Base-by-base conservation (phyloP, 1,140 invertebrate species). In the Leguminivora glycinivorella region DNA sequence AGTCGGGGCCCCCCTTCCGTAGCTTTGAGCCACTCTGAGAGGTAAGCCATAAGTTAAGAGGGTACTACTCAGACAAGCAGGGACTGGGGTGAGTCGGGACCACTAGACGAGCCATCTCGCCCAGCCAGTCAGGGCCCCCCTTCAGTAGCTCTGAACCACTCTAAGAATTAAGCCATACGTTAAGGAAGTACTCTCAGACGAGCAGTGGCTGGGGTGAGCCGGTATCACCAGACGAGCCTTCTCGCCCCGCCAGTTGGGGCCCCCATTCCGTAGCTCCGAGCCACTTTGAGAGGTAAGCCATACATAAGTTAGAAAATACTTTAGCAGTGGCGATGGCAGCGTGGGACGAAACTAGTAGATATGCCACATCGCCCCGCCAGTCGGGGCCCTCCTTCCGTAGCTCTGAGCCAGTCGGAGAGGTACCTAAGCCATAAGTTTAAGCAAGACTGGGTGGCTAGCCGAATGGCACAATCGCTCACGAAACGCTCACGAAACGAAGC, bases 381-480 rank as follows among this genome's bases (percentile, higher is more conserved):
- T 68, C 79, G 79, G 26, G 79, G 78, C 3, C 75, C 83, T 1
- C 83, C 85, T 1, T 56, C 78, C 0, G 73, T 90, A n/a, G 83
- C 85, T 1, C 67, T 90, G 56, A 90, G 88, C 56, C 82, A 79
- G 52, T 86, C 88, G 1, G 84, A 83, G 47, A 90, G 88, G 88
- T 88, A n/a, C n/a, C 86, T 88, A 73, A 73, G 74, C 5, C 6
- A 2, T 19, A 56, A n/a, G n/a, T 3, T 4, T 14, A 17, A 70
- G 60, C 29, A 56, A 1, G 68, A 4, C 2, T 14, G n/a, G n/a
- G n/a, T n/a, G n/a, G n/a, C n/a, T n/a, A n/a, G n/a, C n/a, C n/a
- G n/a, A n/a, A n/a, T n/a, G n/a, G n/a, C n/a, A n/a, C n/a, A n/a
- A n/a, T n/a, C n/a, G n/a, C n/a, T n/a, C n/a, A n/a, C n/a, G n/a